phyloP scores from a whole-genome alignment of 2,888 invertebrate species.

The Argyresthia albistria region DNA sequence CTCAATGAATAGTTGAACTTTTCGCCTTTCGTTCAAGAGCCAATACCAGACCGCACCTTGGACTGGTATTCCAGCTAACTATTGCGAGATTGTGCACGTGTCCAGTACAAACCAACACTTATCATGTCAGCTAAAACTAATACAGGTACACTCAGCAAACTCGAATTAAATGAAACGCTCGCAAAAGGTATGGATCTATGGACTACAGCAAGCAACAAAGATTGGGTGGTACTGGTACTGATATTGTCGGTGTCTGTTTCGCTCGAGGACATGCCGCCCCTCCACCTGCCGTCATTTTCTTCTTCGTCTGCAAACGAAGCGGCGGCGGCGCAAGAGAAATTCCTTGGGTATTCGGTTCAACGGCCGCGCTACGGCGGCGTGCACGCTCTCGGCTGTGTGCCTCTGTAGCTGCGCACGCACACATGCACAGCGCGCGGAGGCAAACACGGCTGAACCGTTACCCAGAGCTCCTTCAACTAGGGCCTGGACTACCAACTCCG shows the following conservation, averaged over 20 bases:
- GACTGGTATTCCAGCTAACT: slow-evolving; percentile 33
- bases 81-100: slow-evolving; percentile 51
- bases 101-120: slow-evolving; percentile 10
- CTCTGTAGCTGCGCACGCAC: slow-evolving; percentile 49
- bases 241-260: not conserved
- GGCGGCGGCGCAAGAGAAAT: slow-evolving; percentile 54
- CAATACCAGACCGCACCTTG: slow-evolving; percentile 48
- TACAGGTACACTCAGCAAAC: not conserved
- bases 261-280: slow-evolving; percentile 9
- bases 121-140: not conserved
- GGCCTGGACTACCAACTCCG: slow-evolving; percentile 20
- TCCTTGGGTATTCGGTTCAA: slow-evolving; percentile 69
- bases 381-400: slow-evolving; percentile 32
- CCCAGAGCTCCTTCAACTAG: slow-evolving; percentile 31
- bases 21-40: slow-evolving; percentile 14
- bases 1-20: not conserved
- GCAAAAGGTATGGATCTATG: too few species aligned
- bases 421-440: slow-evolving; percentile 46
- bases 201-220: too few species aligned
- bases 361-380: slow-evolving; percentile 54
- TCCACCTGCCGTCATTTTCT: slow-evolving; percentile 46
- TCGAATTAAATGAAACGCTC: too few species aligned
- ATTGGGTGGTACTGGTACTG: too few species aligned
- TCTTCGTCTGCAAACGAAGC: slow-evolving; percentile 46
- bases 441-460: slow-evolving; percentile 67